Conservation (phyloP, 2,113 vertebrate species). For the Rhinogobius similis region DNA sequence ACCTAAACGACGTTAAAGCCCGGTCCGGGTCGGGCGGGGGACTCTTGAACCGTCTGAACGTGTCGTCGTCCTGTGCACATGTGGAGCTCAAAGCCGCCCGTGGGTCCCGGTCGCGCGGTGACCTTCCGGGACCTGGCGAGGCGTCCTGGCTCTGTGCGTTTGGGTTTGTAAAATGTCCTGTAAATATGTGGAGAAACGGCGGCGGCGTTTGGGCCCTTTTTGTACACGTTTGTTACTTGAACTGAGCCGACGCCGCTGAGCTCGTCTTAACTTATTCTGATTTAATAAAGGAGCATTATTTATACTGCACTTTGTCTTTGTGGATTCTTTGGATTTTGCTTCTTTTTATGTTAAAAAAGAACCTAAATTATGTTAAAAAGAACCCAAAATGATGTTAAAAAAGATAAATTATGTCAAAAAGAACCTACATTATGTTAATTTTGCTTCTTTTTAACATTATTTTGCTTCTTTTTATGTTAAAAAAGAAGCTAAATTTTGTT, state of each 20-base stretch:
- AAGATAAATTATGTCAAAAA: no score
- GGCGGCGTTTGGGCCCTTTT: slow-evolving; percentile 90
- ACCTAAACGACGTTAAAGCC: no score
- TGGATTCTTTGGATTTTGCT: no score
- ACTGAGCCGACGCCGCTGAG: slow-evolving; percentile 75
- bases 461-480: no score
- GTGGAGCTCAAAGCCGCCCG: no score
- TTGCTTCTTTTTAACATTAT: no score
- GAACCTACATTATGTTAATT: no score
- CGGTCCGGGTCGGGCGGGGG: neutral
- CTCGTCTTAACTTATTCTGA: slow-evolving; percentile 99
- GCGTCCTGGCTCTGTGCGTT: slow-evolving; percentile 88
- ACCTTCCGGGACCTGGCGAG: slow-evolving; percentile 71
- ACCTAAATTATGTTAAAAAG: no score
- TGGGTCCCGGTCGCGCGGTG: neutral
- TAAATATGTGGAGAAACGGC: slow-evolving; percentile 85
- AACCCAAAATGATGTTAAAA: no score
- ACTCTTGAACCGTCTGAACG: neutral
- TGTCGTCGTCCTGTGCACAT: neutral
- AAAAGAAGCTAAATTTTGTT: no score
- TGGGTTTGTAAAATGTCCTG: slow-evolving; percentile 93
- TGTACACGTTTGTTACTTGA: slow-evolving; percentile 95
- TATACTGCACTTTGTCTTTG: slow-evolving; percentile 60
- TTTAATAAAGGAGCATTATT: slow-evolving; percentile 99
- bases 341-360: no score